Base-by-base conservation (phyloP, 30 jellyfish, hydroid and myxozoan species). In the Catostylus mosaicus region DNA sequence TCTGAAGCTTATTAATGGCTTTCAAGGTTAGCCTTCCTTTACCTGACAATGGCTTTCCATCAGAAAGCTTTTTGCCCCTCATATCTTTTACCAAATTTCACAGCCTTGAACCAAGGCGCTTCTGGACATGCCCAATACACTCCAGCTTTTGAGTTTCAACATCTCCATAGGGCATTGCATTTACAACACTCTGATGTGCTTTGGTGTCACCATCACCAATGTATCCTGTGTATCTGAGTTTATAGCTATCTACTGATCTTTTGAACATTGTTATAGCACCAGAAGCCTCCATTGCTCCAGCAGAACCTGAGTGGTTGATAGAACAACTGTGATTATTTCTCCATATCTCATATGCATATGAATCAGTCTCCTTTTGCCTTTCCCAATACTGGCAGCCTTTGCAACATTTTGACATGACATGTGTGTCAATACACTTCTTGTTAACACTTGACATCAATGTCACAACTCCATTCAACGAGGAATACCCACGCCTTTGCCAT, bases 151-250 rank as follows among this genome's bases (percentile, higher is more conserved):
- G 6, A 5, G 24, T 9, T 2, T 9, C 63, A 9, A 50, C 24
- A 0, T 50, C 24, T 4, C 63, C 63, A 18, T 50, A 50, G 20
- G 63, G 63, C 14, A 2, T 16, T 50, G 63, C 19, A 3, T 18
- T 0, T 3, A 50, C 63, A 50, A 50, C 63, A 5, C 24, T 50
- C 11, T 8, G 5, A 19, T 14, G 26, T 16, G 74, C 18, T 43
- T 67, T 67, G 26, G 62, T 81, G 38, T 81, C 91, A 16, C 91
- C 91, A 81, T 67, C 91, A 3, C 88, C 91, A 19, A 81, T 67
- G 64, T 63, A 81, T 46, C 50, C 50, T 3, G 88, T 81, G 34
- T 67, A 81, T 0, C 76, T 37, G 26, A 81, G 81, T 14, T 30
- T 63, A 30, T 81, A 90, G 18, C 9, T 14, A 29, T 51, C 34